Evolutionary conservation across 2,888 invertebrate species (phyloP), one percentile per base, ranked within the genome.

Genomic region (Drosophila meridiana): DNA sequence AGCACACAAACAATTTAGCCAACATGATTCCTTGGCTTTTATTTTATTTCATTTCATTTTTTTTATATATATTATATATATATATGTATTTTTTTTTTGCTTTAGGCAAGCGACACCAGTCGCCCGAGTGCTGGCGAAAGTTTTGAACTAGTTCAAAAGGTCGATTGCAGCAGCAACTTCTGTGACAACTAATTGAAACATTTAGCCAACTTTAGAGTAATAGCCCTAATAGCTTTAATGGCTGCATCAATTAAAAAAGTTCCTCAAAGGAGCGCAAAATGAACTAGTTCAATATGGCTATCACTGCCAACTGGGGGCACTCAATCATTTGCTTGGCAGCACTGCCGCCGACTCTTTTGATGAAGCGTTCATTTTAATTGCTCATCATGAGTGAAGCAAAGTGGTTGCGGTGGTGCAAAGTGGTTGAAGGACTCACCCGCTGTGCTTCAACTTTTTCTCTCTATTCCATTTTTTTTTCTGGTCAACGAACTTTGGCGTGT

Each of bases 321-420:
- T 69, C 53, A 69, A 74, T 55, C 56, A 60, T 62, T 28, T 20
- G 45, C 30, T 38, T 67, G 64, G 43, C 65, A 62, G 40, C 45
- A 45, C 50, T 48, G 36, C 11, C 56, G 20, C 43, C 28, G 59
- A 73, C 38, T 56, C 59, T 63, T 76, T 69, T 70, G 73, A 76
- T 70, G 45, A 70, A 79, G 65, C 69, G 69, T 53, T 82, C 43
- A 40, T 75, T 75, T 83, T 81, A 83, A 81, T 80, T 81, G 83
- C 78, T 69, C 78, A 78, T 80, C 75, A 78, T 75, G 65, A 52
- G 57, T 40, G 30, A 36, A 57, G 42, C 64, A 55, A 43, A 62
- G 55, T 67, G 59, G 58, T 36, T 34, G 53, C 28, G 48, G 60
- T 30, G 60, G 40, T 20, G 30, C 50, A 4, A 30, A 50, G 43